These are phyloP conservation scores for Zosterops pallidus DNA, from an alignment of 2,113 vertebrate species.

Conservation along the genomic window DNA sequence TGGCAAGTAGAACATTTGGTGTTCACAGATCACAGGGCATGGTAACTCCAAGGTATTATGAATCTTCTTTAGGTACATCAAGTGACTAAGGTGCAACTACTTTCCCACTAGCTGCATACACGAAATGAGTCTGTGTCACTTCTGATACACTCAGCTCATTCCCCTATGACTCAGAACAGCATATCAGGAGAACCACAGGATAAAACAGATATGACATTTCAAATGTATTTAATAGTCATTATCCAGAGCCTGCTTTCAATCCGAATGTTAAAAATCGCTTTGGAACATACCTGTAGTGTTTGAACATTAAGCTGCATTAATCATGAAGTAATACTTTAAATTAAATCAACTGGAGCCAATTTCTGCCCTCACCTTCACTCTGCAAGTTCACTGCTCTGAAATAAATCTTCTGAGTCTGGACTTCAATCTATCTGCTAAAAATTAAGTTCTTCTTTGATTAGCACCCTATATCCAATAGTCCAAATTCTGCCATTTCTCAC, in stretches of 20 bases:
- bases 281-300: constrained; percentile 22
- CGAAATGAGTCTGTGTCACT: constrained; percentile 49
- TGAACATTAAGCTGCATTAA: constrained; percentile 33
- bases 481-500: constrained; percentile 26
- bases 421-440: constrained; percentile 27
- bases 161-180: constrained; percentile 45
- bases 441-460: constrained; percentile 5
- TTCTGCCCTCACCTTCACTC: constrained; percentile 28
- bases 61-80: constrained; percentile 33
- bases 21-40: neutral
- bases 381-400: constrained; percentile 14
- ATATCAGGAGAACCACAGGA: constrained; percentile 15
- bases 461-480: neutral
- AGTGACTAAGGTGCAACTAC: constrained; percentile 30
- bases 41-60: constrained; percentile 10
- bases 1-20: neutral
- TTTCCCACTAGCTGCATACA: constrained; percentile 39
- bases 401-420: constrained; percentile 25
- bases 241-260: constrained; percentile 51
- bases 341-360: constrained; percentile 13
- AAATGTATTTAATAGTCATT: constrained; percentile 56
- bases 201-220: constrained; percentile 59
- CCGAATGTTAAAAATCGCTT: constrained; percentile 44
- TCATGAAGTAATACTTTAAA: constrained; percentile 25
- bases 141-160: constrained; percentile 39